Evolutionary conservation across 2,797 vertebrate species (phyloP), one percentile per base, ranked within the genome.

Genomic region (Eutrigla gurnardus): DNA sequence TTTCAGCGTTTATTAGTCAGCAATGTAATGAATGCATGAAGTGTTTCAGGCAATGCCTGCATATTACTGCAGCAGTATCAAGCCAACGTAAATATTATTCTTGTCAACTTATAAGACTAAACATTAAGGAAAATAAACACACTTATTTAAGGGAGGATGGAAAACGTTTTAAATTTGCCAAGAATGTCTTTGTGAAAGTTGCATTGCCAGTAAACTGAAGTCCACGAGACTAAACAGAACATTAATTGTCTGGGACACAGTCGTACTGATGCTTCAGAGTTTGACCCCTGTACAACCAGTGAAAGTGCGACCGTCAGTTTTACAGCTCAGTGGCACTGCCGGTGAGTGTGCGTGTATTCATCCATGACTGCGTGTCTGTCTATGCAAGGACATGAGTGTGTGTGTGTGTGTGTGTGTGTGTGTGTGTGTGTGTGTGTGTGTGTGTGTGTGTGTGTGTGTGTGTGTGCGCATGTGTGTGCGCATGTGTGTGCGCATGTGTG

Each of bases 401-500:
- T 47, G 68, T 57, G 55, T 7, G 47, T 47, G 18, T 74, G 58
- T 71, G 54, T 36, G n/a, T n/a, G 12, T 43, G 47, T 60, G 59
- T 59, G 40, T 25, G 35, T 60, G 67, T 64, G 40, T 25, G 35
- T 60, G 67, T 64, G n/a, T 3, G 3, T 35, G 46, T 47, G 68
- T 57, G 55, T 7, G 47, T 47, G 18, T 74, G 58, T 71, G 54
- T 36, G n/a, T n/a, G 12, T 43, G 47, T 60, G 59, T 58, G 40
- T 25, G 35, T 60, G 67, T 35, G 47, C 12, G 14, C 18, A 45
- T 36, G 50, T 66, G 75, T 60, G 25, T 68, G 47, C 1, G 10
- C 79, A 49, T 66, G 36, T 66, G 65, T 80, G 33, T 71, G 37
- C 63, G 67, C 72, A 67, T 63, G 45, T 18, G 35, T 47, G 15